Percentiles rank a stretch among this genome's conserved stretches.
phyloP scores from a whole-genome alignment of 2,113 vertebrate genomes.

The Carassius gibelio region DNA sequence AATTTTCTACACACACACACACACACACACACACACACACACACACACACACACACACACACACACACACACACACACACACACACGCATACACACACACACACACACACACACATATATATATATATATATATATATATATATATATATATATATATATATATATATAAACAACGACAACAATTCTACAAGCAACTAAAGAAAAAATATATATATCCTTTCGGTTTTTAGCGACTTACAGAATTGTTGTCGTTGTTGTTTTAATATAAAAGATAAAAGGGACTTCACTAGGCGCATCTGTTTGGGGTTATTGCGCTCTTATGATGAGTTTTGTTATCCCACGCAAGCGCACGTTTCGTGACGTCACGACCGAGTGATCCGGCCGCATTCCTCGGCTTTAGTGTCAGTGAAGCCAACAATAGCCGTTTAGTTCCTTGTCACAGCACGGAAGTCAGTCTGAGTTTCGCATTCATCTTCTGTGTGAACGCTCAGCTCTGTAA shows the following conservation, averaged over 20 bases:
- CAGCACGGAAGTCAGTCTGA: slow-evolving; percentile 61
- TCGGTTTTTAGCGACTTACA: background rate
- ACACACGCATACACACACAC: no score
- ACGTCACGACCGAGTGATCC: slow-evolving; percentile 57
- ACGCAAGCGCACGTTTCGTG: background rate
- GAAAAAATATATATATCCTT: no score
- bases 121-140: no score
- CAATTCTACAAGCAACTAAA: no score
- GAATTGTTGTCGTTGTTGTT: background rate
- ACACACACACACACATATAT: no score
- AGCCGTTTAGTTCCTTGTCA: slow-evolving; percentile 34
- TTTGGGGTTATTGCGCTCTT: background rate
- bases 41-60: no score
- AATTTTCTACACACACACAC: no score
- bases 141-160: no score
- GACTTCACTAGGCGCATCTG: no score
- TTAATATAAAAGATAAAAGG: background rate
- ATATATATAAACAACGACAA: no score
- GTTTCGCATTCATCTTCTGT: background rate
- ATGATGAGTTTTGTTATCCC: background rate
- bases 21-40: no score
- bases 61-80: no score
- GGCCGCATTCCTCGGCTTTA: slow-evolving; percentile 59
- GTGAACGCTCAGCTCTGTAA: background rate
- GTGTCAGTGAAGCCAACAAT: slow-evolving; percentile 13